phyloP scores from a whole-genome alignment of 2,888 invertebrate species.

The Ganaspis brasiliensis region DNA sequence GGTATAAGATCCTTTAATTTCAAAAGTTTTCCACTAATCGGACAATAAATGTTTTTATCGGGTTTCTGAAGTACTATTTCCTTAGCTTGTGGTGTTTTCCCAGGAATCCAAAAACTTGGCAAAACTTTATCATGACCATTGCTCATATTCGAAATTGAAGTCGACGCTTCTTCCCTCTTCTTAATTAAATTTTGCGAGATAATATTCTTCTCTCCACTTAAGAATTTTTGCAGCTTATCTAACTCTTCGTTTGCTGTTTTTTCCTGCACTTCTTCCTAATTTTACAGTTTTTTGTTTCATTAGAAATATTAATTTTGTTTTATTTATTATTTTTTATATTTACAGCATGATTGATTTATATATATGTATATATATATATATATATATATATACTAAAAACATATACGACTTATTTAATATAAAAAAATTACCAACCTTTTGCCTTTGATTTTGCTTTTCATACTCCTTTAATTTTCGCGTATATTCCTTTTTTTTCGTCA shows the following conservation, averaged over 20 bases:
- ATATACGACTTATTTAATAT: too few relatives aligned
- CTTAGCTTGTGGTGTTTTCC: slow-evolving; percentile 93
- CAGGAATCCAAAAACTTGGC: slow-evolving; percentile 98
- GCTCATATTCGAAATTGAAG: slow-evolving; percentile 90
- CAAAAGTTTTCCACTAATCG: slow-evolving; percentile 91
- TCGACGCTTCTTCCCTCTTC: slow-evolving; percentile 57
- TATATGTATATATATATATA: too few relatives aligned
- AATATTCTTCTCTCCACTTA: slow-evolving; percentile 91
- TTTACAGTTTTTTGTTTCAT: not conserved
- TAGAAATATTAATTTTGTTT: not conserved
- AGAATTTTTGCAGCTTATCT: slow-evolving; percentile 89
- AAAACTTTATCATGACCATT: slow-evolving; percentile 90
- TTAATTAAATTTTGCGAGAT: slow-evolving; percentile 74
- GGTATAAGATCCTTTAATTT: slow-evolving; percentile 96
- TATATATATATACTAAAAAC: too few relatives aligned
- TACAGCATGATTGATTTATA: too few relatives aligned
- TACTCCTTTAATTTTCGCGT: slow-evolving; percentile 94
- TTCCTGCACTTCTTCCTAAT: slow-evolving; percentile 85
- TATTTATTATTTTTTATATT: not conserved
- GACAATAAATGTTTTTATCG: slow-evolving; percentile 90
- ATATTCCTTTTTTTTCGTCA: slow-evolving; percentile 96
- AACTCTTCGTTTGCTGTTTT: slow-evolving; percentile 88
- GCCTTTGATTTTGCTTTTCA: slow-evolving; percentile 91
- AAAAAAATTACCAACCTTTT: slow-evolving; percentile 84
- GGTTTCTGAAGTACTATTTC: slow-evolving; percentile 87